Evolutionary conservation across 1,140 invertebrate genomes (phyloP), one percentile per base, ranked within the genome.

Genomic region (Musca domestica): DNA sequence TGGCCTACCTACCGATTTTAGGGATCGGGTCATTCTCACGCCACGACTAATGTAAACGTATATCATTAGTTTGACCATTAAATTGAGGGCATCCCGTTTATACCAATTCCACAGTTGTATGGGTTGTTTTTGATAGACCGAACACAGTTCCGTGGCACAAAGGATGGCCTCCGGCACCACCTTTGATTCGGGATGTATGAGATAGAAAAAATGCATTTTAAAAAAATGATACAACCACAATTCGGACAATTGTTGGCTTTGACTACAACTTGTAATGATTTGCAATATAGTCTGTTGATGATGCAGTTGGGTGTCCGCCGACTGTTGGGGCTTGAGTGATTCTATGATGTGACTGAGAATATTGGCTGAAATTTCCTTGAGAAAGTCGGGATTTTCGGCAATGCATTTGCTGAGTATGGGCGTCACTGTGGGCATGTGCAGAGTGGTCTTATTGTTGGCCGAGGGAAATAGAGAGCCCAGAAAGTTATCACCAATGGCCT

Each of bases 61-160:
- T 30, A 87, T 83, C 0, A 85, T 85, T 69, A 90, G 83, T 22
- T 87, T 81, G 65, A 87, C 86, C 46, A 88, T 84, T 27, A 85
- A 77, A 54, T 84, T 82, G 27, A 90, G 84, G 65, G 89, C 85
- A 76, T 89, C 85, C 19, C 87, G 87, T 72, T 88, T 88, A 73
- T 91, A 90, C 78, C 87, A 85, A 69, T 86, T 85, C 73, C 89
- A 91, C 22, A 92, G 81, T 54, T 86, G 79, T 20, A 88, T 87
- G 4, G 87, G 85, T 15, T 86, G 85, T 23, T 86, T 78, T 0
- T 83, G 82, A 20, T 88, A 84, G 25, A 74, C 81, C 58, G 85
- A 81, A 22, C 89, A 88, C 49, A 91, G 80, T 74, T 88, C 85
- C 67, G 84, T 83, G 4, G 87, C 83, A 72, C 83, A 88, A 46